Evolutionary conservation across 2,797 vertebrate genomes (phyloP).

Genomic region (Oreortyx pictus): DNA sequence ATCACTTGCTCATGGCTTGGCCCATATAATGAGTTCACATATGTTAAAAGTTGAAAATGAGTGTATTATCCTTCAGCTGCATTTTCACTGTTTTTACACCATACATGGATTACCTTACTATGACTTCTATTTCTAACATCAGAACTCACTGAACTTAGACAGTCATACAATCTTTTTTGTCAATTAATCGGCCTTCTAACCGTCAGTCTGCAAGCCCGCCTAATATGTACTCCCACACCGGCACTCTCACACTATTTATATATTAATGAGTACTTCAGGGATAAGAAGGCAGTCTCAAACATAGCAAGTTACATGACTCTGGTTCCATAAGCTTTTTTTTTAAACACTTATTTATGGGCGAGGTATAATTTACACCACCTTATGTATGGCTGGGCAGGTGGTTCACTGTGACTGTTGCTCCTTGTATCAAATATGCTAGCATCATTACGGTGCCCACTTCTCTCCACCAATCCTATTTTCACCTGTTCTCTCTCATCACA

Average conservation of each 20-base stretch:
- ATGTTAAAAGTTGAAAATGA: not conserved
- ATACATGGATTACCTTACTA: not conserved
- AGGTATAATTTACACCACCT: conserved; percentile 65
- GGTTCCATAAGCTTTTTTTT: conserved; percentile 67
- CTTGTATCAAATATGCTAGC: not conserved
- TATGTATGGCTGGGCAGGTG: conserved; percentile 55
- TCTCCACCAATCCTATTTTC: conserved; percentile 5
- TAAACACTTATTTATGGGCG: conserved; percentile 68
- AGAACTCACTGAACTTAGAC: not conserved
- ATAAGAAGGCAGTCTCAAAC: conserved; percentile 28
- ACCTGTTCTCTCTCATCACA: conserved; percentile 27
- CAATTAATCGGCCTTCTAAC: not conserved
- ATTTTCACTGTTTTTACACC: not conserved
- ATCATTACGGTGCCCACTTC: not conserved
- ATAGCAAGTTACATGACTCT: conserved; percentile 34
- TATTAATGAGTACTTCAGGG: not conserved
- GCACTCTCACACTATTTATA: conserved; percentile 36
- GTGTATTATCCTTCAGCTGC: not conserved
- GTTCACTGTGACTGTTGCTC: conserved; percentile 28
- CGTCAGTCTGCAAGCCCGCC: not conserved
- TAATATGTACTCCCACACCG: not conserved
- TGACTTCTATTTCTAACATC: not conserved
- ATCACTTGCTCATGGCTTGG: not conserved
- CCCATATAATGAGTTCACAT: not conserved
- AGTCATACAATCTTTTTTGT: not conserved